These are phyloP conservation scores for Pseudochaenichthys georgianus DNA, from an alignment of 2,797 vertebrate species.

Conservation along the genomic window DNA sequence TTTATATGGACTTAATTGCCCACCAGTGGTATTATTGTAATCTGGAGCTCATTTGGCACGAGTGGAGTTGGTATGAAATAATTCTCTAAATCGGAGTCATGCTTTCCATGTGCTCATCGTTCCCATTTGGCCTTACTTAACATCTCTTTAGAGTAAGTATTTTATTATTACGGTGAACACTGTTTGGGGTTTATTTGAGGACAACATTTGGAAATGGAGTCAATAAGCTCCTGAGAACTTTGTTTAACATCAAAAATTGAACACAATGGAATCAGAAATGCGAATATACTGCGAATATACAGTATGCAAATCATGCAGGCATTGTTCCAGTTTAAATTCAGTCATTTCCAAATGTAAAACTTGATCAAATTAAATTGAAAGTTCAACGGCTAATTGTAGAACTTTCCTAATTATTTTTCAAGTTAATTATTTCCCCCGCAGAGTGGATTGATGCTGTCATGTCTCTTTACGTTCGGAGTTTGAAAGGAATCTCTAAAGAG, in stretches of 20 bases:
- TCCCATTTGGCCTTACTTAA: constrained; percentile 50
- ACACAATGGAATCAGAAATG: neutral
- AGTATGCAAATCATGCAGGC: neutral
- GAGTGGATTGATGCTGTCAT: constrained; percentile 33
- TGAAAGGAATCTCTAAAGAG: constrained; percentile 40
- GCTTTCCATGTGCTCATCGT: constrained; percentile 69
- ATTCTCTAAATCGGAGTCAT: constrained; percentile 54
- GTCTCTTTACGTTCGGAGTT: constrained; percentile 27
- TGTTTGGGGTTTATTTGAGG: constrained; percentile 38
- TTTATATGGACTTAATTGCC: constrained; percentile 79
- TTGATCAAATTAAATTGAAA: constrained; percentile 54
- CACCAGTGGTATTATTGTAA: constrained; percentile 78
- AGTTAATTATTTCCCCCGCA: constrained; percentile 46
- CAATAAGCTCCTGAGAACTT: neutral
- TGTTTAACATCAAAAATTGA: neutral
- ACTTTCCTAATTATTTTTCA: constrained; percentile 48
- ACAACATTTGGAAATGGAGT: constrained; percentile 26
- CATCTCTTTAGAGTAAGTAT: constrained; percentile 49
- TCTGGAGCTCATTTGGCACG: constrained; percentile 78
- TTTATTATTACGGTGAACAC: constrained; percentile 55
- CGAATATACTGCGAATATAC: neutral
- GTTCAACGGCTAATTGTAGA: constrained; percentile 42
- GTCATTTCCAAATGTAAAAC: constrained; percentile 45
- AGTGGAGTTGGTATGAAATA: constrained; percentile 59
- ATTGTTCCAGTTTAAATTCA: constrained; percentile 32